Conservation (phyloP, 2,113 vertebrate genomes). For the Psittacara wagleri region DNA sequence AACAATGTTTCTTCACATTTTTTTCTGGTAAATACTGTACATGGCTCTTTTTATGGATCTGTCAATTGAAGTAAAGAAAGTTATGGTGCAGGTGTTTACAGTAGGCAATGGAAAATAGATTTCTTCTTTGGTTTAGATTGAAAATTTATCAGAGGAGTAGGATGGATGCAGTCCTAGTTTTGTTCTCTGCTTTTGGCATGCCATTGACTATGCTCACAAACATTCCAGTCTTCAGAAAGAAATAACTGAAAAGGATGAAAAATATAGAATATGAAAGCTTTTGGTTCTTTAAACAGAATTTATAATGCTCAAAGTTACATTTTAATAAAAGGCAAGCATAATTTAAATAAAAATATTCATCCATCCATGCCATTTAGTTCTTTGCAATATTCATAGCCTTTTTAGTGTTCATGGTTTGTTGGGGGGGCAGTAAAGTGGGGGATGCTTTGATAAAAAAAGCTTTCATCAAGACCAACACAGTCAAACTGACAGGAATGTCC, state of each 20-base stretch:
- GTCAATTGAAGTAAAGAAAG: background rate
- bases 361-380: constrained; percentile 52
- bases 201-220: background rate
- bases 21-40: background rate
- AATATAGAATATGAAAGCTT: constrained; percentile 52
- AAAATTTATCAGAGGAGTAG: background rate
- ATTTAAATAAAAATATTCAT: constrained; percentile 71
- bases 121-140: background rate
- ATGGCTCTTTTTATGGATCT: background rate
- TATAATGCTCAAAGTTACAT: constrained; percentile 71
- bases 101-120: background rate
- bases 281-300: constrained; percentile 59
- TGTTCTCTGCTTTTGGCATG: background rate
- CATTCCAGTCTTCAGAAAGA: constrained; percentile 7
- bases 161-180: background rate
- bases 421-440: background rate
- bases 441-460: constrained; percentile 29
- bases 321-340: constrained; percentile 61
- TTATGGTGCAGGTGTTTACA: background rate
- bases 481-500: constrained; percentile 27
- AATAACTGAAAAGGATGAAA: constrained; percentile 27
- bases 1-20: background rate
- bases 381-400: constrained; percentile 67
- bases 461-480: constrained; percentile 16
- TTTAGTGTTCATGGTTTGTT: background rate